A percentile compares a stretch with the other conserved stretches of the same genome.
phyloP scores from a whole-genome alignment of 2,113 vertebrate genomes.

The Phalacrocorax pelagicus region DNA sequence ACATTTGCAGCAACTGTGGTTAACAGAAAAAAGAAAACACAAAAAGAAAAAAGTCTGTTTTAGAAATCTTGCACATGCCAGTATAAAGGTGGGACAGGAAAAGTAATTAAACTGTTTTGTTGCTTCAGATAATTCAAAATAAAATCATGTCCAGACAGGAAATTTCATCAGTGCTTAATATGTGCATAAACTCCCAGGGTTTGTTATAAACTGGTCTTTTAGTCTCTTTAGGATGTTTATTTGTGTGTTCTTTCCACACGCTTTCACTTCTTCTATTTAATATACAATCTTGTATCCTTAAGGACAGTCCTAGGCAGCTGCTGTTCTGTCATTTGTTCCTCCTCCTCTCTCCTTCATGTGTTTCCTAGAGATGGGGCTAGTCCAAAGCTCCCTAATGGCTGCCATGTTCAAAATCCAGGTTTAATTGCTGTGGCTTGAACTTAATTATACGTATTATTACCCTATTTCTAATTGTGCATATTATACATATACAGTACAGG shows the following conservation, averaged over 20 bases:
- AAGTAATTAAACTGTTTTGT: conserved; percentile 69
- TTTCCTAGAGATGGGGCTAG: not conserved
- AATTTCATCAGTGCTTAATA: conserved; percentile 59
- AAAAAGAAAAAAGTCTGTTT: conserved; percentile 12
- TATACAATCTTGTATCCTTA: not conserved
- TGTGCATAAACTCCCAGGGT: not conserved
- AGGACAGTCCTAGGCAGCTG: not conserved
- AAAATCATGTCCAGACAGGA: not conserved
- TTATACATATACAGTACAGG: not conserved
- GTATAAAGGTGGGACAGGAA: conserved; percentile 23
- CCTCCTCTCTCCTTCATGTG: not conserved
- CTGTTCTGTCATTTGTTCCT: not conserved
- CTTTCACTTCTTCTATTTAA: not conserved
- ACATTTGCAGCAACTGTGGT: conserved; percentile 59
- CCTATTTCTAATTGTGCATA: not conserved
- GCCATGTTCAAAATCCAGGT: not conserved
- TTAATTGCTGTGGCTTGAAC: not conserved
- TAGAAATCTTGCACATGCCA: conserved; percentile 56
- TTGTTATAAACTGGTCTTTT: not conserved
- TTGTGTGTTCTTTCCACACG: not conserved
- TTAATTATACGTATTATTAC: not conserved
- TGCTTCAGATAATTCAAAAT: conserved; percentile 72
- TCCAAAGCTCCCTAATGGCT: not conserved
- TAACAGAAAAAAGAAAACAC: not conserved
- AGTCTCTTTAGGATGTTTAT: not conserved